Evolutionary conservation across 2,113 vertebrate genomes (phyloP), one percentile per base, ranked within the genome.

Genomic region (Megaceryle maxima): DNA sequence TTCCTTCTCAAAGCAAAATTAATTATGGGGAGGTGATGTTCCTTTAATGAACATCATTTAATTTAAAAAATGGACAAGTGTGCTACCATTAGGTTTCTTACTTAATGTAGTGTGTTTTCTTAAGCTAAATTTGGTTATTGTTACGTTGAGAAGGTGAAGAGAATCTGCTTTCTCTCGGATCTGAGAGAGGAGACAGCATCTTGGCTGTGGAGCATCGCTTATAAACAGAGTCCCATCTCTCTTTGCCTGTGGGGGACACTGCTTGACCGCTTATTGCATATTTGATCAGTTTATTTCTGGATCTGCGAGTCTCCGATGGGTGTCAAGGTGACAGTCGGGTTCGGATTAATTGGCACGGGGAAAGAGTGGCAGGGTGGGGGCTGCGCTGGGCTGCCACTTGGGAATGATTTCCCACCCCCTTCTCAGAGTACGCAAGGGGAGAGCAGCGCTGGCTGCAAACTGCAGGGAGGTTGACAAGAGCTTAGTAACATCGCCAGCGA

Each of bases 1-100:
- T 90, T 72, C 90, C 91, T 89, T 94, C 82, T 97, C 95, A 96
- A 97, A 97, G 96, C 94, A 95, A 92, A 97, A 97, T 96, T 98
- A 97, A 97, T 97, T 96, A 95, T 66, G 87, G 89, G 94, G 86
- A 95, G 96, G 94, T 95, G 95, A 94, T 96, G 95, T 94, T 97
- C 94, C 96, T 94, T 98, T 97, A 97, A 98, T 96, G 96, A 94
- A 91, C 93, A 94, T 95, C 94, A 94, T 97, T 98, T 98, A 95
- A 95, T 96, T 97, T 95, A 92, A 96, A 96, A 97, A 96, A 97
- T 19, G 79, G 97, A 93, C 96, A 95, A 94, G 78, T 64, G 56
- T 3, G 1, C 70, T 76, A 86, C 87, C 82, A 88, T 96, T 91
- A 94, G 92, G 88, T 79, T 92, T 76, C 91, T 84, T 78, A 67